These are phyloP conservation scores for Coptodon rendalli DNA, from an alignment of 2,113 vertebrate genomes.

Conservation along the genomic window DNA sequence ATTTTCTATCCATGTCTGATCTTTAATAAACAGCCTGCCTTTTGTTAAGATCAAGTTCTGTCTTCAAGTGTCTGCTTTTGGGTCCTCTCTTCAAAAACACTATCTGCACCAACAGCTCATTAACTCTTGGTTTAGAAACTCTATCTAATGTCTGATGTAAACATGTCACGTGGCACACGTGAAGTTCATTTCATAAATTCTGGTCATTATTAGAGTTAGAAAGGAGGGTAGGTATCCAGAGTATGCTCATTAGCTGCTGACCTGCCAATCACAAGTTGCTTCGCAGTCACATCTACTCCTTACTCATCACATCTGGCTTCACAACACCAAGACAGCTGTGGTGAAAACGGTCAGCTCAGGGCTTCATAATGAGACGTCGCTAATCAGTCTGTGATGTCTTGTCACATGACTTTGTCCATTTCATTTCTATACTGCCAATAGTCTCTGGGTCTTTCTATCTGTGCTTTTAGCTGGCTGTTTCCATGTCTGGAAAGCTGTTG, in stretches of 20 bases:
- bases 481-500: neutral
- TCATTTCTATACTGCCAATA: neutral
- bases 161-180: neutral
- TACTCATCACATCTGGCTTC: neutral
- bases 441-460: neutral
- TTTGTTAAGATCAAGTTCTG: neutral
- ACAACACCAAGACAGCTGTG: neutral
- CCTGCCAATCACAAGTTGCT: neutral
- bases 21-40: neutral
- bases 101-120: neutral
- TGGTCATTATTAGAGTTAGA: neutral
- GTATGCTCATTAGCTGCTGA: neutral
- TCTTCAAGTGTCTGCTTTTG: neutral
- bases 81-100: neutral
- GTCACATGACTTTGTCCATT: neutral
- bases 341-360: neutral
- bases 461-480: neutral
- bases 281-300: neutral
- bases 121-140: neutral
- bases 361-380: neutral
- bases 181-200: neutral
- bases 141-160: neutral
- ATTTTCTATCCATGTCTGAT: neutral
- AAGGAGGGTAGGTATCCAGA: neutral
- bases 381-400: neutral